These are phyloP conservation scores for Melanotaenia boesemani DNA, from an alignment of 2,797 vertebrate species.

Conservation along the genomic window DNA sequence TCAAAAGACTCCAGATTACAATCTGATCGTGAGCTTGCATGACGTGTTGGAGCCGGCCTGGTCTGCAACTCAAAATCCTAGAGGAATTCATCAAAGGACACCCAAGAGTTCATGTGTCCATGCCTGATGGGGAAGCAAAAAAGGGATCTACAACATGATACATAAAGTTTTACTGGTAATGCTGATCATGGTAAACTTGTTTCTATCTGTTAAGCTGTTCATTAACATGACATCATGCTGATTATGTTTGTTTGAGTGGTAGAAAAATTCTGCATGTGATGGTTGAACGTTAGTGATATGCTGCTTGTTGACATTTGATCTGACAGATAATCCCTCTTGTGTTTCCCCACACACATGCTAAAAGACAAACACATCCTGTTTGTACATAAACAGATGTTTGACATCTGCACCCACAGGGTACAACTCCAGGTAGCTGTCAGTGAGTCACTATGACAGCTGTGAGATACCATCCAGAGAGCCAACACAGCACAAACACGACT, in stretches of 20 bases:
- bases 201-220: not conserved
- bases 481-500: not conserved
- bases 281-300: not conserved
- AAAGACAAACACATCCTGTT: conserved; percentile 21
- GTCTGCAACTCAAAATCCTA: too few species aligned
- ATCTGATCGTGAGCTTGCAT: too few species aligned
- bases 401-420: conserved; percentile 46
- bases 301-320: conserved; percentile 44
- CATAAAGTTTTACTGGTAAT: not conserved
- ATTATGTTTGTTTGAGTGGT: not conserved
- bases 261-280: not conserved
- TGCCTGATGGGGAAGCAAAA: not conserved
- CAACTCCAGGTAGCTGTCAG: conserved; percentile 58
- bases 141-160: not conserved
- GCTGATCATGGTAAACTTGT: not conserved
- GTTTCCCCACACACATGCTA: conserved; percentile 4
- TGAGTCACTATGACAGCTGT: conserved; percentile 45
- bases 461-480: conserved; percentile 31
- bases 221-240: not conserved
- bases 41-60: not conserved
- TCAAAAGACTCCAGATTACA: not conserved
- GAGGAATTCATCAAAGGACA: not conserved
- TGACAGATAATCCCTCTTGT: conserved; percentile 25
- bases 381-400: conserved; percentile 57
- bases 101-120: not conserved